Evolutionary conservation across 2,797 vertebrate genomes (phyloP), one percentile per base, ranked within the genome.

Genomic region (Jordanella pulchra): DNA sequence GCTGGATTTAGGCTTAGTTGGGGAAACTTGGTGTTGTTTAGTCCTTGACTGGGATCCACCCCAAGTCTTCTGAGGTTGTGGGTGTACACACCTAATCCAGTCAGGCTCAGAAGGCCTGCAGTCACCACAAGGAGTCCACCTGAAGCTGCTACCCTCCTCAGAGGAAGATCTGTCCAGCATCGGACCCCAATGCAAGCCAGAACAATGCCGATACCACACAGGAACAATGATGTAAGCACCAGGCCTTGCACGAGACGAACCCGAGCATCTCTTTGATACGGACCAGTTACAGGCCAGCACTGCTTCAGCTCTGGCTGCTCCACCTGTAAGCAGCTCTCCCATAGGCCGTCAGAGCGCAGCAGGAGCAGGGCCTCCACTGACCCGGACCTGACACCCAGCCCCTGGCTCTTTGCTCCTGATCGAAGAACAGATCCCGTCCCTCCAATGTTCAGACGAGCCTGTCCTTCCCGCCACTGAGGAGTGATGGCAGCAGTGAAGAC

Each of bases 271-370:
- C 81, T 83, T 84, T 90, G 91, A 45, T 95, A 95, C 0, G 89
- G 79, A 18, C 94, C 94, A 0, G 90, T 83, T 18, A 93, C 92
- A 0, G 95, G 93, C 94, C 93, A 94, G 75, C 95, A 95, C 76
- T 95, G 93, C 81, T 93, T 94, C 69, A 95, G 81, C 81, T 95
- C 94, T 0, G 93, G 93, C 71, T 91, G 89, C 60, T 90, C 92
- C 87, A 95, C 91, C 86, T 95, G 94, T 63, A 95, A 82, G 85
- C 95, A 95, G 80, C 93, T 95, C 84, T 95, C 94, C 95, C 95
- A 95, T 0, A 95, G 79, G 17, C 94, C 95, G 7, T 95, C 95
- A 0, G 94, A 93, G 45, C 93, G 93, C 28, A 94, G 78, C 1
- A 94, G 53, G 15, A 95, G 90, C 60, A 94, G 73, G 0, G 86